Conservation (phyloP, 1,140 invertebrate genomes). For the Acyrthosiphon pisum region DNA sequence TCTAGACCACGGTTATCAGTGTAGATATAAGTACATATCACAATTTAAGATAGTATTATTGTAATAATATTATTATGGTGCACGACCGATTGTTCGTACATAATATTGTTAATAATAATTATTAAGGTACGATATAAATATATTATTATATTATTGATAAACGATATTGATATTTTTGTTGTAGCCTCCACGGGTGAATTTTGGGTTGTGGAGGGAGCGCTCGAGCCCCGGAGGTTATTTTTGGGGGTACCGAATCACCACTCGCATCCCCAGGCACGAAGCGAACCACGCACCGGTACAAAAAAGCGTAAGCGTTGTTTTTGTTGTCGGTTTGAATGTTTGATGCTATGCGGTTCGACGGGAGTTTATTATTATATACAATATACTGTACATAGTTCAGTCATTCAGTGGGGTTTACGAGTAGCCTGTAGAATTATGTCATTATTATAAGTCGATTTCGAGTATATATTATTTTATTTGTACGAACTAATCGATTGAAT, state of each 20-base stretch:
- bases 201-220: background rate
- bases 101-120: background rate
- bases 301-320: background rate
- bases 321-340: too few species aligned
- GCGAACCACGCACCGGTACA: background rate
- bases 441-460: background rate
- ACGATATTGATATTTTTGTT: background rate
- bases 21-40: background rate
- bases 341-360: background rate
- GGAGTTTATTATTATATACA: background rate
- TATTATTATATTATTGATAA: background rate
- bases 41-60: too few species aligned
- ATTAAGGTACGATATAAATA: background rate
- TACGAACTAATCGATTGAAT: background rate
- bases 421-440: background rate
- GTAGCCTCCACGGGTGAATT: background rate
- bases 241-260: background rate
- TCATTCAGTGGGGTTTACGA: too few species aligned
- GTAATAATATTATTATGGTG: background rate
- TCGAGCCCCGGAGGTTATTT: background rate
- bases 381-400: too few species aligned
- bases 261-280: background rate
- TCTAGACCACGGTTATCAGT: background rate
- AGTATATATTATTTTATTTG: background rate
- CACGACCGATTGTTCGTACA: background rate